phyloP scores from a whole-genome alignment of 2,888 invertebrate genomes.

The Labia minor region DNA sequence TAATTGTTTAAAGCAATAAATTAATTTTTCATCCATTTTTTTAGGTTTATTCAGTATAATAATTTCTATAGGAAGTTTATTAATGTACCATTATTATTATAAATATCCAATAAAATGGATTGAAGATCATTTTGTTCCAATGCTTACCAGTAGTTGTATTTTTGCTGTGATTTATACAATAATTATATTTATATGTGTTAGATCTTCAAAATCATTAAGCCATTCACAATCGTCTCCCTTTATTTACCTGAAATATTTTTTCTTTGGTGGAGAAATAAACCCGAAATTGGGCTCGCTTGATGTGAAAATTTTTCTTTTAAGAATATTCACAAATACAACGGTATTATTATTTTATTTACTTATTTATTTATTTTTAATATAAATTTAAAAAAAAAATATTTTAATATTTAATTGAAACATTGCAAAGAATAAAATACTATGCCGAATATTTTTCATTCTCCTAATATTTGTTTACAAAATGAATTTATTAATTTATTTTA shows the following conservation, averaged over 20 bases:
- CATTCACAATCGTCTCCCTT: slow-evolving; percentile 44
- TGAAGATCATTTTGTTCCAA: slow-evolving; percentile 46
- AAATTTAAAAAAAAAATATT: background rate
- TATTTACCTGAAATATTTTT: slow-evolving; percentile 69
- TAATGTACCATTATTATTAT: slow-evolving; percentile 36
- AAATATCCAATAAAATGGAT: slow-evolving; percentile 39
- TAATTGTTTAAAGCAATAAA: too few species aligned
- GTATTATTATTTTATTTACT: slow-evolving; percentile 34
- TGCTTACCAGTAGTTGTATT: slow-evolving; percentile 46
- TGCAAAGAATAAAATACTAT: too few species aligned
- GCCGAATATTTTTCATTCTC: too few species aligned
- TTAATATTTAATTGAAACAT: too few species aligned
- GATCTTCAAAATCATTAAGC: slow-evolving; percentile 50
- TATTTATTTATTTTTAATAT: background rate
- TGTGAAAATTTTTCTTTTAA: slow-evolving; percentile 52
- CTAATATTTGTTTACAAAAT: too few species aligned
- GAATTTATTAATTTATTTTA: too few species aligned
- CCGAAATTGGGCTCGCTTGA: slow-evolving; percentile 54
- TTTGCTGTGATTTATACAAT: slow-evolving; percentile 47
- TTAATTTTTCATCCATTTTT: background rate
- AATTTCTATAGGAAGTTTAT: background rate
- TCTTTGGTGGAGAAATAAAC: slow-evolving; percentile 63
- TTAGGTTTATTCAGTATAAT: background rate
- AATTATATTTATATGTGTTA: slow-evolving; percentile 46
- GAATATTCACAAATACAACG: slow-evolving; percentile 43